Evolutionary conservation across 2,113 vertebrate species (phyloP).

Genomic region (Grus americana): DNA sequence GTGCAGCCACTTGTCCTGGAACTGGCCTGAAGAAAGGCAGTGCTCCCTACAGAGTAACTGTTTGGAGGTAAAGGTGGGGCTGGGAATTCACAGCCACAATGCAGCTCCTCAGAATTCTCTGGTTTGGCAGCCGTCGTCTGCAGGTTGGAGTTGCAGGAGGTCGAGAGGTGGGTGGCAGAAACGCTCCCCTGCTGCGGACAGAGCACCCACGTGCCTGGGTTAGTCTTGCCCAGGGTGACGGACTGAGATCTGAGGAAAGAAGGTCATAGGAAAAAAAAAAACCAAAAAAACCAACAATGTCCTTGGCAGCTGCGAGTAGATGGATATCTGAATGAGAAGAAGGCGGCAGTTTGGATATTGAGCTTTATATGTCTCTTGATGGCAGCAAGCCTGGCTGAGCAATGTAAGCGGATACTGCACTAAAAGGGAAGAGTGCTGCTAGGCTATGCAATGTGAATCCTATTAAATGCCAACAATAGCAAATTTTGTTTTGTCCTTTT

Average conservation of each 20-base stretch:
- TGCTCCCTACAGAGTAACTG: not conserved
- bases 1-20: not conserved
- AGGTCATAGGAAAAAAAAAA: not conserved
- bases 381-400: not conserved
- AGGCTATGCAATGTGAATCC: not conserved
- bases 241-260: not conserved
- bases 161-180: not conserved
- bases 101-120: not conserved
- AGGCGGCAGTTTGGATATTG: not conserved
- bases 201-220: not conserved
- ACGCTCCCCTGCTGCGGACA: fast-evolving
- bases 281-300: too few relatives aligned
- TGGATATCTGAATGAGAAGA: not conserved
- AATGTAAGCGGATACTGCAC: not conserved
- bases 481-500: not conserved
- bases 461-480: not conserved
- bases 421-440: not conserved
- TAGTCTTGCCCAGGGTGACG: not conserved
- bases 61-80: not conserved
- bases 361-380: not conserved
- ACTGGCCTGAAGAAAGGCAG: not conserved
- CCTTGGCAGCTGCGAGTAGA: not conserved
- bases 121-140: not conserved
- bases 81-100: not conserved
- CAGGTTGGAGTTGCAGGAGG: not conserved